These are phyloP conservation scores for Cervus canadensis DNA, from an alignment of 2,113 vertebrate species.

Conservation along the genomic window DNA sequence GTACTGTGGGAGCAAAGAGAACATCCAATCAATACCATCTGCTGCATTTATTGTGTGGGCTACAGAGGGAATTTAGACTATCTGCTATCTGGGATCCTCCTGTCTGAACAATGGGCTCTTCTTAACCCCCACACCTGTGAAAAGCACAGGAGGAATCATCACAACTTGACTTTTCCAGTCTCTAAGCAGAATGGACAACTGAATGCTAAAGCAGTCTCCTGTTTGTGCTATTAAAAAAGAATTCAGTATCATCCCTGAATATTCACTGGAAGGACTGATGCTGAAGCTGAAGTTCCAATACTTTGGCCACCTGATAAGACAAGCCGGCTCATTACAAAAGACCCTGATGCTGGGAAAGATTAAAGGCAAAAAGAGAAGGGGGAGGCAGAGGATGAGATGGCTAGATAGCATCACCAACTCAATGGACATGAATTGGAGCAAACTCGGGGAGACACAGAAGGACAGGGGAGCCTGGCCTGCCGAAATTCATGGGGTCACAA, in stretches of 20 bases:
- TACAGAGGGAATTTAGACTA: not conserved
- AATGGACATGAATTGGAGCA: not conserved
- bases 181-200: not conserved
- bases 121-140: not conserved
- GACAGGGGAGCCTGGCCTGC: not conserved
- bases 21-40: not conserved
- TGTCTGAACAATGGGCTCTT: not conserved
- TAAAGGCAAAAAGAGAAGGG: not conserved
- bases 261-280: not conserved
- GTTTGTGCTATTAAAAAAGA: not conserved
- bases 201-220: not conserved
- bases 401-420: not conserved
- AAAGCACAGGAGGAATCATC: not conserved
- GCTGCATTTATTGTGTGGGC: not conserved
- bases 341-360: not conserved
- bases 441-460: not conserved
- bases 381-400: not conserved
- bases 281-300: not conserved
- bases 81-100: not conserved
- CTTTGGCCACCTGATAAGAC: not conserved
- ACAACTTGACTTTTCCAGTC: not conserved
- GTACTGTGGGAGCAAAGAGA: not conserved
- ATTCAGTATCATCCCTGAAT: not conserved
- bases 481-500: not conserved
- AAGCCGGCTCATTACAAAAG: not conserved